These are phyloP conservation scores for Acrobasis consociella DNA, from an alignment of 2,888 invertebrate species.

Conservation along the genomic window DNA sequence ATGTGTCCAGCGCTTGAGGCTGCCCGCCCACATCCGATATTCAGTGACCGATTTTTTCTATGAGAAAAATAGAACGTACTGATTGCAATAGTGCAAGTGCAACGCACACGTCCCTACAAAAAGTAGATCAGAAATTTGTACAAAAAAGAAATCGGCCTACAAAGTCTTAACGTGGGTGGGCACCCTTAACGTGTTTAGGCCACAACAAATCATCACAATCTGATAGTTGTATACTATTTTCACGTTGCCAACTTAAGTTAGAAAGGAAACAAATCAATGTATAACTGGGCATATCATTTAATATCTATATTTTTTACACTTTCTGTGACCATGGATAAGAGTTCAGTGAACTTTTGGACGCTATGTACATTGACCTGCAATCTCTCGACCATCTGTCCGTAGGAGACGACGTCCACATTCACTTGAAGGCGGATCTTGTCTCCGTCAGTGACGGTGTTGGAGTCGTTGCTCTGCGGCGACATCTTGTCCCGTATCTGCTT, in stretches of 20 bases:
- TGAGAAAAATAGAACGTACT: too few species aligned
- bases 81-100: too few species aligned
- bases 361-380: constrained; percentile 79
- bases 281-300: constrained; percentile 77
- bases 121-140: too few species aligned
- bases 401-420: constrained; percentile 91
- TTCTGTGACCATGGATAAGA: constrained; percentile 84
- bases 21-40: too few species aligned
- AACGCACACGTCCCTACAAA: too few species aligned
- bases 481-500: constrained; percentile 90
- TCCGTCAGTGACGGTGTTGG: constrained; percentile 90
- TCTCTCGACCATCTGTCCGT: constrained; percentile 84
- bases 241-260: neutral
- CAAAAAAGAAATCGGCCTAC: too few species aligned
- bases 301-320: constrained; percentile 82
- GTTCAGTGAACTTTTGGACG: constrained; percentile 83
- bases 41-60: too few species aligned
- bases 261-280: constrained; percentile 45
- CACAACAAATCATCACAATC: too few species aligned
- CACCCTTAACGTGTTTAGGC: too few species aligned
- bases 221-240: too few species aligned
- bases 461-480: constrained; percentile 71
- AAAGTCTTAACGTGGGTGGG: too few species aligned
- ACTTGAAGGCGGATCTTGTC: constrained; percentile 97
- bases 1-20: too few species aligned